Evolutionary conservation across 2,797 vertebrate species (phyloP).

Genomic region (Onychomys torridus): DNA sequence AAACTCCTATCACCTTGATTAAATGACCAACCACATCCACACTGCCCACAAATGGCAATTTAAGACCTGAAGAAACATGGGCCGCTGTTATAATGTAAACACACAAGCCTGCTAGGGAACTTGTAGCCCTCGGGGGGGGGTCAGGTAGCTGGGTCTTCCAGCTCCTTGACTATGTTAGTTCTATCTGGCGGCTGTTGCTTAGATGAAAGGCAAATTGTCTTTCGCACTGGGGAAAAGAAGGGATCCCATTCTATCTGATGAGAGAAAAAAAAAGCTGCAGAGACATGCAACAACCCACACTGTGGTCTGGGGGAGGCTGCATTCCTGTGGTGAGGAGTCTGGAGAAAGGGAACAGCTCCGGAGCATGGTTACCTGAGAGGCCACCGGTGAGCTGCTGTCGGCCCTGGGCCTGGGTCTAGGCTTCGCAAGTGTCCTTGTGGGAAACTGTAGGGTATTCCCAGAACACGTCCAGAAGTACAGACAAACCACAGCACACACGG

Average conservation of each 20-base stretch:
- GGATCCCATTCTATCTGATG: neutral
- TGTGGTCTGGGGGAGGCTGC: neutral
- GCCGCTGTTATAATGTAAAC: neutral
- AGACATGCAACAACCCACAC: neutral
- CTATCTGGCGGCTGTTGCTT: neutral
- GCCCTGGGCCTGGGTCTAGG: neutral
- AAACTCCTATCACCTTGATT: neutral
- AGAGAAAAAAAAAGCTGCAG: neutral
- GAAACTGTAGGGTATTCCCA: neutral
- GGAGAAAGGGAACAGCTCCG: neutral
- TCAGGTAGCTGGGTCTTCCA: neutral
- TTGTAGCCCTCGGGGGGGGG: neutral
- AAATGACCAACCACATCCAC: neutral
- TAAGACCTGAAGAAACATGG: neutral
- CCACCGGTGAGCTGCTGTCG: neutral
- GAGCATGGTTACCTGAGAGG: neutral
- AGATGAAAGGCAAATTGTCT: neutral
- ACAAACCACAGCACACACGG: rapidly evolving
- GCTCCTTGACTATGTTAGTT: neutral
- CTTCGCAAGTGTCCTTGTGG: neutral
- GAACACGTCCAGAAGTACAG: neutral
- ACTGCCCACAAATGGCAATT: rapidly evolving
- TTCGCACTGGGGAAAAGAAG: neutral
- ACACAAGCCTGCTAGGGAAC: neutral
- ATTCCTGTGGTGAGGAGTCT: neutral